A percentile compares a stretch with the other conserved stretches of the same genome.
phyloP scores from a whole-genome alignment of 2,888 invertebrate genomes.

The Rhagophthalmus giganteus region DNA sequence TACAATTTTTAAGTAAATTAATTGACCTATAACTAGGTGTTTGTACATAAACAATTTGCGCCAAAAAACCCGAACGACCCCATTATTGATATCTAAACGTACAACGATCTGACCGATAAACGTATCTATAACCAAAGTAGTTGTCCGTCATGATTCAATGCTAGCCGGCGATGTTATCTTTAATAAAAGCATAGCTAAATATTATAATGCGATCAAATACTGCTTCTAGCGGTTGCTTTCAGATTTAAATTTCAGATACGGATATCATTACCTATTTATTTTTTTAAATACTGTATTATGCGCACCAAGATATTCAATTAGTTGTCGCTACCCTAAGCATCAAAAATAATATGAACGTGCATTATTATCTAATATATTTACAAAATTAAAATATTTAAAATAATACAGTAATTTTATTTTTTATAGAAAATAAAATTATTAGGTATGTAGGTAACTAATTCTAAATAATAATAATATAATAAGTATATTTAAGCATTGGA shows the following conservation, averaged over 20 bases:
- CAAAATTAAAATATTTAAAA: too few relatives aligned
- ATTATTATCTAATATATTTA: too few relatives aligned
- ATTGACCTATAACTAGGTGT: too few relatives aligned
- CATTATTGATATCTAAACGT: slow-evolving; percentile 2
- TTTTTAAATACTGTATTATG: too few relatives aligned
- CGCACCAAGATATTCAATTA: not conserved
- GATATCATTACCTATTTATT: slow-evolving; percentile 19
- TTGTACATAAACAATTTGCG: too few relatives aligned
- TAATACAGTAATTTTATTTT: too few relatives aligned
- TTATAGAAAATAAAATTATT: too few relatives aligned
- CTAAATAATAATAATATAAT: too few relatives aligned
- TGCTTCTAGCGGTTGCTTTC: slow-evolving; percentile 35
- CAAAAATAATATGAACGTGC: too few relatives aligned
- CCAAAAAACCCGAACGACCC: not conserved
- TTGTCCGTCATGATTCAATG: slow-evolving; percentile 46
- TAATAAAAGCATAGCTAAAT: slow-evolving; percentile 51
- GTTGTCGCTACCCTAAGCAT: too few relatives aligned
- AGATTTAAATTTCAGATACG: slow-evolving; percentile 23
- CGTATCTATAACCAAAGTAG: slow-evolving; percentile 42
- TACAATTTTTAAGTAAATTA: not conserved
- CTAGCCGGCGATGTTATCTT: slow-evolving; percentile 48
- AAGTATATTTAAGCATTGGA: too few relatives aligned
- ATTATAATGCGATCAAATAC: slow-evolving; percentile 51
- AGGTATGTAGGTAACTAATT: too few relatives aligned
- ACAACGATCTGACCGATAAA: slow-evolving; percentile 15